Evolutionary conservation across 2,797 vertebrate genomes (phyloP), one percentile per base, ranked within the genome.

Genomic region (Falco columbarius): DNA sequence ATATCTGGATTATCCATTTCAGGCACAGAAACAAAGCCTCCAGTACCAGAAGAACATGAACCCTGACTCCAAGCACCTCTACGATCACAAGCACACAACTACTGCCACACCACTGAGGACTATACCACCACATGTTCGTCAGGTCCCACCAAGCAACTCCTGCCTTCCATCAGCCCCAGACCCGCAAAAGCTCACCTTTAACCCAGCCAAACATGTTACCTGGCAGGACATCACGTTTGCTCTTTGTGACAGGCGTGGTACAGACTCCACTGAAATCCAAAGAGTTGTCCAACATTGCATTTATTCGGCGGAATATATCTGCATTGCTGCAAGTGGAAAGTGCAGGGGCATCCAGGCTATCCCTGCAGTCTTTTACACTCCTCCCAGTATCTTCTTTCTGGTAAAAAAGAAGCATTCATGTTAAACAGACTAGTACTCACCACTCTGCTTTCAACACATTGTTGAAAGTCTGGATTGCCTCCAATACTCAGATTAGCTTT

Each of bases 251-350:
- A 10, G 99, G 99, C 2, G 99, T 99, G 75, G 99, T 99, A 97
- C 99, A 99, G 96, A 99, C 99, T 72, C 99, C 98, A 42, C 98
- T 99, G 97, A 99, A 99, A 93, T 99, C 99, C 98, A 99, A 97
- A 38, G 99, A 99, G 97, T 99, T 99, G 86, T 99, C 99, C 98
- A 99, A 97, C 98, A 99, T 99, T 82, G 98, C 99, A 97, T 99
- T 99, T 99, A 99, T 99, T 96, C 98, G 98, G 94, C 99, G 99
- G 97, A 99, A 99, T 96, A 99, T 98, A 95, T 98, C 99, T 20
- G 99, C 99, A 98, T 99, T 99, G 98, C 99, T 99, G 98, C 99
- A 99, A 23, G 99, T 99, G 81, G 99, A 99, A 89, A 99, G 97
- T 6, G 99, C 99, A 82, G 99, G 98, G 56, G 98, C 98, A 71